Evolutionary conservation across 2,113 vertebrate genomes (phyloP).

Genomic region (Junco hyemalis): DNA sequence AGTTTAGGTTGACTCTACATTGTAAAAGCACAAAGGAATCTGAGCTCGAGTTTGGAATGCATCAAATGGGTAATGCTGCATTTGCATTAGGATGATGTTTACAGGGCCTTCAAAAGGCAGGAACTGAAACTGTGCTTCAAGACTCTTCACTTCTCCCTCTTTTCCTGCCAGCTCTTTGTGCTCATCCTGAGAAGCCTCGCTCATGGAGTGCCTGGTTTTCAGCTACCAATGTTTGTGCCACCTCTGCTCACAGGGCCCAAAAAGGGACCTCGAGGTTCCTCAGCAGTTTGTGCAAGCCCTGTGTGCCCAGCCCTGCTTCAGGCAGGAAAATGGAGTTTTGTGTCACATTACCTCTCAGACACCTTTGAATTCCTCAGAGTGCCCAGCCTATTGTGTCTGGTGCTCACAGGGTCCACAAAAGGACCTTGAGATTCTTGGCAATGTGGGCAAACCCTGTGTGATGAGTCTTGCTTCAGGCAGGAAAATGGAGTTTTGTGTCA

Average conservation of each 20-base stretch:
- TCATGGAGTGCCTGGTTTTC: not conserved
- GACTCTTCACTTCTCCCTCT: not conserved
- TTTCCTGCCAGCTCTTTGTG: not conserved
- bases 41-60: not conserved
- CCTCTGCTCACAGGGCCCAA: not conserved
- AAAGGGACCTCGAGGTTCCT: not conserved
- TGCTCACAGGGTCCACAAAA: too few relatives aligned
- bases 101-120: not conserved
- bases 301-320: too few relatives aligned
- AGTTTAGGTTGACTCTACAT: not conserved
- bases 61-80: not conserved
- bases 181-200: not conserved
- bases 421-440: not conserved
- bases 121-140: not conserved
- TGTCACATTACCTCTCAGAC: too few relatives aligned
- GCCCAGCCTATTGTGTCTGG: too few relatives aligned
- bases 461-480: not conserved
- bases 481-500: not conserved
- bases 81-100: not conserved
- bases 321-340: too few relatives aligned
- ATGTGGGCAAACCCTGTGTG: not conserved
- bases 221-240: accelerated
- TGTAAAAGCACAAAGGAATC: not conserved
- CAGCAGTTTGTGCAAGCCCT: too few relatives aligned
- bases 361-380: too few relatives aligned